phyloP scores from a whole-genome alignment of 2,797 vertebrate genomes.

The Galagoides demidoff region DNA sequence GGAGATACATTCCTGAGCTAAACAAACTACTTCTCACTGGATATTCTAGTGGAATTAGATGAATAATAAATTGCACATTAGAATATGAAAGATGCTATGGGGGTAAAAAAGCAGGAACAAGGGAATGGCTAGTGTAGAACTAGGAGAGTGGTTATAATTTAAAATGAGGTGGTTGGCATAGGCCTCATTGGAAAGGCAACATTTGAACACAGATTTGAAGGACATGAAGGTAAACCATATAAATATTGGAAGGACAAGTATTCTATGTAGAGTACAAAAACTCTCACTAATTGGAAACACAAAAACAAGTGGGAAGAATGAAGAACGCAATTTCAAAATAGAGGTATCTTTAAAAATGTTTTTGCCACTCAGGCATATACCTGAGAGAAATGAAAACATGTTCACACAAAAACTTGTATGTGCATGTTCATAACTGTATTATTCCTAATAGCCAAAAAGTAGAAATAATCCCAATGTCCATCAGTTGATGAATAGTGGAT shows the following conservation, averaged over 20 bases:
- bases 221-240: background rate
- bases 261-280: background rate
- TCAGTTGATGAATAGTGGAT: background rate
- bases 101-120: background rate
- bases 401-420: background rate
- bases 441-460: background rate
- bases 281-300: background rate
- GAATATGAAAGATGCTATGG: background rate
- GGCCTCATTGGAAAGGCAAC: background rate
- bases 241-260: background rate
- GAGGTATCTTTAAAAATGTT: background rate
- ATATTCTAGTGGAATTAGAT: background rate
- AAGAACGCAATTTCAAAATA: conserved; percentile 11
- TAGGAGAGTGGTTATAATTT: background rate
- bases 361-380: background rate
- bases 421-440: background rate
- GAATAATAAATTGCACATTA: background rate
- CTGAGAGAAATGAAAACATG: conserved; percentile 14
- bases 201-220: background rate
- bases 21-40: background rate
- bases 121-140: background rate
- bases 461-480: background rate
- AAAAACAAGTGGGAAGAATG: background rate
- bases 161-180: background rate
- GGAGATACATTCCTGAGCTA: background rate